Evolutionary conservation across 2,888 invertebrate genomes (phyloP).

Genomic region (Baccha elongata): DNA sequence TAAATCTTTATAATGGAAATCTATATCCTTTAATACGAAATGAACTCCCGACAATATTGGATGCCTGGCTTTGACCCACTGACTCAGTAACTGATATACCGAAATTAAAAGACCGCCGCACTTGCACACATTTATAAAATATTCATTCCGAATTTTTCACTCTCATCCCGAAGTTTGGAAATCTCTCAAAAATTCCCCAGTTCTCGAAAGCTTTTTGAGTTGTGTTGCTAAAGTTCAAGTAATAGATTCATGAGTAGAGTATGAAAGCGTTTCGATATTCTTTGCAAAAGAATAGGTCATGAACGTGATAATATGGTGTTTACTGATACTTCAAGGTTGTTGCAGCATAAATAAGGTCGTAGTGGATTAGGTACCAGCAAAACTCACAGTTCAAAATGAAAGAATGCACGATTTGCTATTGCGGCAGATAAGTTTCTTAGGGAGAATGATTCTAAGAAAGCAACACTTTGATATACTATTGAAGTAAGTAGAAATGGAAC

Average conservation of each 20-base stretch:
- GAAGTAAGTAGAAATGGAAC: too few species aligned
- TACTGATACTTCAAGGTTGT: conserved; percentile 25
- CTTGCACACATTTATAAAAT: background rate
- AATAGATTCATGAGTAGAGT: background rate
- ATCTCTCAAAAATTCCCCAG: background rate
- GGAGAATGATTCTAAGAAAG: too few species aligned
- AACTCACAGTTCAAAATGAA: too few species aligned
- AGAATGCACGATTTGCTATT: too few species aligned
- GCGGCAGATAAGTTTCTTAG: too few species aligned
- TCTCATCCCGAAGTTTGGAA: background rate
- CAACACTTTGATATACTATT: too few species aligned
- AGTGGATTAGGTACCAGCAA: too few species aligned
- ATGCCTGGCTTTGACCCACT: conserved; percentile 67
- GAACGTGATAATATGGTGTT: conserved; percentile 30
- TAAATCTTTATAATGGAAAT: too few species aligned
- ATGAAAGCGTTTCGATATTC: conserved; percentile 9
- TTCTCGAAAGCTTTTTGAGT: conserved; percentile 26
- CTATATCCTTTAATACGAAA: conserved; percentile 1
- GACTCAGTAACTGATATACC: conserved; percentile 54
- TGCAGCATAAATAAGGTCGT: conserved; percentile 15
- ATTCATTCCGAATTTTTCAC: background rate
- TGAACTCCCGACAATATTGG: conserved; percentile 1
- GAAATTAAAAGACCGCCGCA: conserved; percentile 26
- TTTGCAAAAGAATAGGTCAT: conserved; percentile 15
- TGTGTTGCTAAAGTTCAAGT: background rate